Base-by-base conservation (phyloP, 2,113 vertebrate genomes). In the Herpetotheres cachinnans region DNA sequence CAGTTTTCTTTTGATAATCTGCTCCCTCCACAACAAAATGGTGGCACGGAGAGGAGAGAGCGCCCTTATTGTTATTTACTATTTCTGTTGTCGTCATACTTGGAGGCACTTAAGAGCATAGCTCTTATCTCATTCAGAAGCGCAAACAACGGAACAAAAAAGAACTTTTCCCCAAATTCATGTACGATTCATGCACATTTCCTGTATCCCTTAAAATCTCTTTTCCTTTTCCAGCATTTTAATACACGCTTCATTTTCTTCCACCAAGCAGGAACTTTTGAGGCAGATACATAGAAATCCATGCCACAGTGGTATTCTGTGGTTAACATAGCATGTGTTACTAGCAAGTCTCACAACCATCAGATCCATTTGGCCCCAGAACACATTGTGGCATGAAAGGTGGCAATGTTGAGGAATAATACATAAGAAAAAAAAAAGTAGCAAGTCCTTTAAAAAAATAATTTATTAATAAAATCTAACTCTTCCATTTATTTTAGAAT, bases 121-220 rank as follows among this genome's bases (percentile, higher is more conserved):
- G 24, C 13, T 90, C 59, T 54, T 66, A 27, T 13, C 42, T 92
- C 29, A 22, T 40, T 63, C 40, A 54, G 61, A 86, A 10, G 11
- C 20, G 26, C n/a, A 84, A 80, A 54, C 27, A 80, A 27, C 25
- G 88, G 67, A 74, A n/a, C 8, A 49, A 80, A 91, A 69, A 47
- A 10, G 27, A 54, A 21, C 3, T 16, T 70, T 30, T 66, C 34
- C 34, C 38, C 29, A 69, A 86, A 86, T 36, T 36, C 20, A 71
- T 24, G n/a, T 42, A 29, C 0, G 0, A 81, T 56, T 73, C 10
- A 26, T 21, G 9, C 25, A 30, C 9, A 10, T 24, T 67, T 89
- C 63, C 86, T 46, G 3, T 42, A 20, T 32, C 13, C 11, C 25
- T 29, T 49, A 46, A 46, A 52, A 36, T 54, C 5, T 62, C 36